These are phyloP conservation scores for Malurus cyaneus DNA, from an alignment of 2,113 vertebrate species.

Conservation along the genomic window DNA sequence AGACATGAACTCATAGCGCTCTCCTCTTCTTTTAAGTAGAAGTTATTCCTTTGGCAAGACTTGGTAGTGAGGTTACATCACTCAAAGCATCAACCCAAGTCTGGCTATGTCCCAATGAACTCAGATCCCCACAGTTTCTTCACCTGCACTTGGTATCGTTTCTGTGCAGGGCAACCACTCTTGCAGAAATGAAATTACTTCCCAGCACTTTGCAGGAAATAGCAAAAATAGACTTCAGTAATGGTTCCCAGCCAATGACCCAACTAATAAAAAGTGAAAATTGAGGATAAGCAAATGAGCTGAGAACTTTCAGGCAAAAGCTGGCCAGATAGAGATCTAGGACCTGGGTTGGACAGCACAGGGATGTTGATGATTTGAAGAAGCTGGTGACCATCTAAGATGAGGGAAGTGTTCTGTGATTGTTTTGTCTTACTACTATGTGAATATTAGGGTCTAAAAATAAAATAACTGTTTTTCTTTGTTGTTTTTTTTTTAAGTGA, in stretches of 20 bases:
- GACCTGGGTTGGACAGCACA: not conserved
- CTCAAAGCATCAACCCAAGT: not conserved
- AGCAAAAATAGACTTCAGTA: not conserved
- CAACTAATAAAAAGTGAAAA: not conserved
- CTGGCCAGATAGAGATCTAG: not conserved
- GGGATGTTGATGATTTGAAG: not conserved
- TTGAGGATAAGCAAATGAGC: not conserved
- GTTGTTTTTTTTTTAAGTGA: not conserved
- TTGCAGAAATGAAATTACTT: not conserved
- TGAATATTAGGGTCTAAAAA: not conserved
- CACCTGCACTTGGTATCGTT: not conserved
- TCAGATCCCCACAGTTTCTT: not conserved
- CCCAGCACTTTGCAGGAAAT: not conserved
- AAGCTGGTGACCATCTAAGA: not conserved
- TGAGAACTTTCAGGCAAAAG: not conserved
- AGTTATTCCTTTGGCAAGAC: not conserved
- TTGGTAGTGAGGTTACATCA: not conserved
- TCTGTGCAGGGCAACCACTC: not conserved
- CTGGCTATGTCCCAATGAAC: not conserved
- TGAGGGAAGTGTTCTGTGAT: not conserved
- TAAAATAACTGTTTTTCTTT: not conserved
- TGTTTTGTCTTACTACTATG: not conserved
- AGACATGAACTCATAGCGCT: not conserved
- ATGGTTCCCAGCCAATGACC: not conserved
- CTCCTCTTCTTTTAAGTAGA: not conserved